Evolutionary conservation across 2,113 vertebrate species (phyloP).

Genomic region (Campylomormyrus tamandua): DNA sequence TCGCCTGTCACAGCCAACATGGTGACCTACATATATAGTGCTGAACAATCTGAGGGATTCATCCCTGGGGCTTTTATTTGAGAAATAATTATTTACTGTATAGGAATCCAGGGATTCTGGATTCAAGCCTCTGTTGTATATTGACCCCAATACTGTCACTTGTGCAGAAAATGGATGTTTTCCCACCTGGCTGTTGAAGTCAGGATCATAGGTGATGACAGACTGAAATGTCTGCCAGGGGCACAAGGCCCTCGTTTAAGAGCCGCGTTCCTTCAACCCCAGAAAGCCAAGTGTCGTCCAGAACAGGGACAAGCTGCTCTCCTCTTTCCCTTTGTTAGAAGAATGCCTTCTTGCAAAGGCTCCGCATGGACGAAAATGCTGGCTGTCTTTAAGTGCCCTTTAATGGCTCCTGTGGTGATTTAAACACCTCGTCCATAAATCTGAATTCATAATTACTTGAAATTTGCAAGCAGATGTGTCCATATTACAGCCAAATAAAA

Average conservation of each 20-base stretch:
- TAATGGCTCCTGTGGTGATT: not conserved
- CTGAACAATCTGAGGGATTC: not conserved
- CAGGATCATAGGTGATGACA: not conserved
- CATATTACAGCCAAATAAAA: not conserved
- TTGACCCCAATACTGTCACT: not conserved
- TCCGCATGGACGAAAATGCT: not conserved
- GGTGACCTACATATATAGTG: not conserved
- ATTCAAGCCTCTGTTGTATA: not conserved
- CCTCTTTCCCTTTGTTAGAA: not conserved
- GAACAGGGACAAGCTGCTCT: not conserved
- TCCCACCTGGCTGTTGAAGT: not conserved
- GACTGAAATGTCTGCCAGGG: not conserved
- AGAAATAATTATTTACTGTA: not conserved
- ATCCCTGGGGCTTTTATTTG: not conserved
- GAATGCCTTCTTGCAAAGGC: not conserved
- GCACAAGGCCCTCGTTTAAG: not conserved
- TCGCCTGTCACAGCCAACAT: not conserved
- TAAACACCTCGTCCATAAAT: not conserved
- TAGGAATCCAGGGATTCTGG: not conserved
- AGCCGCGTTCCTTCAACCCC: not conserved
- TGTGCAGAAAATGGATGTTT: not conserved
- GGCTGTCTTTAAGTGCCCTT: not conserved
- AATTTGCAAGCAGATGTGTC: not conserved
- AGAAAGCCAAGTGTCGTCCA: not conserved
- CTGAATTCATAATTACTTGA: not conserved